Evolutionary conservation across 2,797 vertebrate species (phyloP), one percentile per base, ranked within the genome.

Genomic region (Xiphophorus birchmanni): DNA sequence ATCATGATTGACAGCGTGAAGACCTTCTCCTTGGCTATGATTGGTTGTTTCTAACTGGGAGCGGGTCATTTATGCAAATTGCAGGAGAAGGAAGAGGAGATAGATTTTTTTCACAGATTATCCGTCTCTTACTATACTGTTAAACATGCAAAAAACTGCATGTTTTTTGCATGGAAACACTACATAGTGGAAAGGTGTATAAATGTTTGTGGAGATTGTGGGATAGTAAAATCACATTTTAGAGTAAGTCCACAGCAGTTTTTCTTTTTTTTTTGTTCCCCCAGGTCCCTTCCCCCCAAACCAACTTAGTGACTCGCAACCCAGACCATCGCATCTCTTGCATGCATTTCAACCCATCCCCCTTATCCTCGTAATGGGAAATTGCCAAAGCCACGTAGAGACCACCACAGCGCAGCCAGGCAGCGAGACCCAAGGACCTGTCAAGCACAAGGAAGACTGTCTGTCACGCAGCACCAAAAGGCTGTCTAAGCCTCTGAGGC

Each of bases 401-500:
- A 95, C 94, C 94, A 95, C 94, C 94, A 56, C 89, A 82, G 91
- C 78, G 89, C 86, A 85, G 78, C 92, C 89, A 80, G 88, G 86
- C 90, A 77, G 89, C 82, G 72, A 82, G 82, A 87, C 88, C 92
- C 82, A 80, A 89, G 92, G 90, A 94, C 83, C 93, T 94, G 95
- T 95, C 94, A 95, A 90, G 92, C 91, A 94, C 91, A 93, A 90
- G 93, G 90, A 82, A 40, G 87, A 87, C 90, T 89, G 91, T 91
- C 92, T 94, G 94, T 95, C 94, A 94, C 82, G 87, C 84, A 89
- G 87, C 86, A 89, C 87, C 89, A 93, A 93, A 45, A 91, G 88
- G 86, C 88, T 87, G 84, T 89, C 89, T 92, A 94, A 93, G 93
- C 93, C 93, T 94, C 91, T 91, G 89, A 95, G 93, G 90, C 93